Conservation (phyloP, 1,140 invertebrate genomes). For the Neocloeon triangulifer region DNA sequence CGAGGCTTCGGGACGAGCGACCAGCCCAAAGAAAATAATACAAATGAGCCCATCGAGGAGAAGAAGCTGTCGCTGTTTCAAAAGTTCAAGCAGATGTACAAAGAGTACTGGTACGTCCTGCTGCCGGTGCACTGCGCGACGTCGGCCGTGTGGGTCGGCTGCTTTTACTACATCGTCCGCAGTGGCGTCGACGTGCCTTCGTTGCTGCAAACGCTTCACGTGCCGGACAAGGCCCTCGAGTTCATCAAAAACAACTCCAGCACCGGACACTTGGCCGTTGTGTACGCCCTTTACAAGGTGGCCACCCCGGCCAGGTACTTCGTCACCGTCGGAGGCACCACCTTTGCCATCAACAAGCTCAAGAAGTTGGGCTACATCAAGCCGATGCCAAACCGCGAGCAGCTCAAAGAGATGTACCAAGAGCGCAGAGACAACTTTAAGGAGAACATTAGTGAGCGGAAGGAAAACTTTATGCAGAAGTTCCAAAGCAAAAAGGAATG, state of each 20-base stretch:
- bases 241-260: conserved; percentile 43
- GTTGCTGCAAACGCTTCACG: conserved; percentile 51
- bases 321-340: conserved; percentile 53
- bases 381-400: conserved; percentile 31
- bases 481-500: too few relatives aligned
- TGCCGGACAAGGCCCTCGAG: too few relatives aligned
- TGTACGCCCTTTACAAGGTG: conserved; percentile 80
- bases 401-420: conserved; percentile 32
- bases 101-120: conserved; percentile 85
- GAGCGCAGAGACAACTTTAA: conserved; percentile 25
- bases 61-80: conserved; percentile 42
- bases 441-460: conserved; percentile 1
- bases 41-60: background rate
- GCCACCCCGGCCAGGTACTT: conserved; percentile 74
- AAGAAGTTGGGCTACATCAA: conserved; percentile 40
- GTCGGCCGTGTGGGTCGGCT: conserved; percentile 59
- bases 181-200: conserved; percentile 74
- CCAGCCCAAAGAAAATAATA: background rate
- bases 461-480: too few relatives aligned
- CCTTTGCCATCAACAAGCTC: conserved; percentile 41
- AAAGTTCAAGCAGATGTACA: conserved; percentile 75
- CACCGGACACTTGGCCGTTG: conserved; percentile 68
- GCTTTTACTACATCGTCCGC: conserved; percentile 58
- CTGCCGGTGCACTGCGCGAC: conserved; percentile 74
- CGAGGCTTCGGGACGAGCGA: too few relatives aligned